phyloP scores from a whole-genome alignment of 2,113 vertebrate genomes.

The Melanerpes formicivorus region DNA sequence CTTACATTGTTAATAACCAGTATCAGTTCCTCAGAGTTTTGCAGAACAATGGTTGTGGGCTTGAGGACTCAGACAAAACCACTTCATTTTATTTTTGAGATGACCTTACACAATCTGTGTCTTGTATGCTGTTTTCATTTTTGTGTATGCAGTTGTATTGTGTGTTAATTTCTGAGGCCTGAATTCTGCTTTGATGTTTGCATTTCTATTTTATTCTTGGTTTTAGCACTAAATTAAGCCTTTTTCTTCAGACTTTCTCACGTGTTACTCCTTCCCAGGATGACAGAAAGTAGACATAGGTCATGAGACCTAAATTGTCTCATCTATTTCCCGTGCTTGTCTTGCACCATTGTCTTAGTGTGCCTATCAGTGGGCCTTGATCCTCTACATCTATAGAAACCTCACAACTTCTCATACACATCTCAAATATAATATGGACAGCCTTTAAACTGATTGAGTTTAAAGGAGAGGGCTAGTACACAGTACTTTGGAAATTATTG shows the following conservation, averaged over 20 bases:
- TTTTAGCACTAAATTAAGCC: neutral
- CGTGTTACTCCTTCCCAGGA: neutral
- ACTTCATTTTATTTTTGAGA: neutral
- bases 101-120: neutral
- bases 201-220: neutral
- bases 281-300: neutral
- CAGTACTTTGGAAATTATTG: neutral
- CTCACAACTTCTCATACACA: neutral
- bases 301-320: neutral
- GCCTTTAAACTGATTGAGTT: neutral
- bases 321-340: neutral
- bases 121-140: neutral
- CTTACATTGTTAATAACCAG: neutral
- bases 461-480: neutral
- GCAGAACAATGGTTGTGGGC: neutral
- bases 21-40: conserved; percentile 41
- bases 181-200: neutral
- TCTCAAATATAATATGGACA: neutral
- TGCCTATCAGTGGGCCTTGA: neutral
- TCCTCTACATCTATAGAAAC: neutral
- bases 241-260: neutral
- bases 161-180: neutral
- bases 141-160: neutral
- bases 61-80: neutral
- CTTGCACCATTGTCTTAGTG: neutral